These are phyloP conservation scores for Crypturellus undulatus DNA, from an alignment of 2,113 vertebrate genomes.

Conservation along the genomic window DNA sequence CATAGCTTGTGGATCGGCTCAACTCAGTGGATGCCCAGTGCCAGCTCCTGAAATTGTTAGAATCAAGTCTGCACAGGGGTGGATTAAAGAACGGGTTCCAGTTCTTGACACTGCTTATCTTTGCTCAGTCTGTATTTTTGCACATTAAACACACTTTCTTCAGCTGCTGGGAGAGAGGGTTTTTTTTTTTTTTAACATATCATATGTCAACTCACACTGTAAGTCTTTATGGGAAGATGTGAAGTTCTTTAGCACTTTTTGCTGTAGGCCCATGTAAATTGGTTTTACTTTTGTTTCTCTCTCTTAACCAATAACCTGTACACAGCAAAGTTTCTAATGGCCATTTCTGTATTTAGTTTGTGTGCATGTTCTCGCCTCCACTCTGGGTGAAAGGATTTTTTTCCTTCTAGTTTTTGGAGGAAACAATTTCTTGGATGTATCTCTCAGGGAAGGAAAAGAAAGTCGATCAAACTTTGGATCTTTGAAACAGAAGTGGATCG, in stretches of 20 bases:
- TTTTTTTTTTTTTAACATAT: background rate
- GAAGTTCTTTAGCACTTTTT: background rate
- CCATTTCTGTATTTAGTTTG: background rate
- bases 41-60: background rate
- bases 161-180: background rate
- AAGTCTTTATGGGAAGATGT: background rate
- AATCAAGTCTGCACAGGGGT: background rate
- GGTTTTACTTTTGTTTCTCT: background rate
- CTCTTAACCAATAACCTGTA: background rate
- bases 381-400: background rate
- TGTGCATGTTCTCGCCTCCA: no score
- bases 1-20: background rate
- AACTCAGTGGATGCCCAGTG: background rate
- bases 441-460: background rate
- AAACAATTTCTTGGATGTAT: background rate
- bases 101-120: background rate
- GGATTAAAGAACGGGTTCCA: background rate
- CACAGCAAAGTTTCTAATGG: background rate
- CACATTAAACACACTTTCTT: background rate
- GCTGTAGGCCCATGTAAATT: background rate
- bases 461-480: background rate
- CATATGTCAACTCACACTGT: background rate
- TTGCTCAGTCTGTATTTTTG: background rate
- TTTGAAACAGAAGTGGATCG: background rate
- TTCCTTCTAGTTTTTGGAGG: background rate